These are phyloP conservation scores for Leucoraja erinaceus DNA, from an alignment of 2,113 vertebrate species.

Conservation along the genomic window DNA sequence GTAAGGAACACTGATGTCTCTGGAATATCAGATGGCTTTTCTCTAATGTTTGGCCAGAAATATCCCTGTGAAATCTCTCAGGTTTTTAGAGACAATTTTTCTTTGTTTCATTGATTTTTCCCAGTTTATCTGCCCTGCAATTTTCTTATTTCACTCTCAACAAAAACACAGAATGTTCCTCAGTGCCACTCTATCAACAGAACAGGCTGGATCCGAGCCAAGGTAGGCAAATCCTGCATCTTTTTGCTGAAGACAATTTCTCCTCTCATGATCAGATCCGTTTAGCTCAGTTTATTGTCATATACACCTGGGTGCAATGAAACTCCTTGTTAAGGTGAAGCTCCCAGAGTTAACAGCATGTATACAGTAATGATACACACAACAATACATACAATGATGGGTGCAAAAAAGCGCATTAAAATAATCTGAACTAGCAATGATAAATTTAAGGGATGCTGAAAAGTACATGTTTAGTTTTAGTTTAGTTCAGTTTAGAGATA, in stretches of 20 bases:
- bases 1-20: neutral
- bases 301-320: no score
- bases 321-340: no score
- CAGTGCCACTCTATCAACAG: neutral
- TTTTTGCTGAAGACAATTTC: neutral
- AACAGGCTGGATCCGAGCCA: neutral
- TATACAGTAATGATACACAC: no score
- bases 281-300: no score
- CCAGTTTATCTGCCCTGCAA: neutral
- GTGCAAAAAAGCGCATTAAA: no score
- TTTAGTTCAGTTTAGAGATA: no score
- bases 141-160: neutral
- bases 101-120: neutral
- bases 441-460: neutral
- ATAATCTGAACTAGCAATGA: no score
- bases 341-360: no score
- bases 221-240: neutral
- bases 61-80: neutral
- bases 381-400: no score
- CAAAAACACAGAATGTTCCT: neutral
- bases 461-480: neutral
- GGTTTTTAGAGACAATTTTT: neutral
- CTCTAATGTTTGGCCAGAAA: neutral
- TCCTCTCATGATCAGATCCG: no score
- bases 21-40: conserved; percentile 1